phyloP scores from a whole-genome alignment of 2,797 vertebrate genomes.

The Heterohyrax brucei region DNA sequence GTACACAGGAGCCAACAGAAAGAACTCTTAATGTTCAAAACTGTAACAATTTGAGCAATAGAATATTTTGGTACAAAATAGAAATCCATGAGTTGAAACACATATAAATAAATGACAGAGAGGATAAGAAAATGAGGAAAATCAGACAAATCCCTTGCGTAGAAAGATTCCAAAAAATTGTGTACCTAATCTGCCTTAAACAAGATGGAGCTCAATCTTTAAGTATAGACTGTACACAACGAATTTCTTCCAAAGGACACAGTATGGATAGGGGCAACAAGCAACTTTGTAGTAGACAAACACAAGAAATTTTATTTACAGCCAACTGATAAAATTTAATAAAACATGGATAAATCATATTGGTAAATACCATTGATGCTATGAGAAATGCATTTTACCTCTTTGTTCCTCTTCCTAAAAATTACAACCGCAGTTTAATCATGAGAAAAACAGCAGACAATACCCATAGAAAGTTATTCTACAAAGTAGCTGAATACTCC shows the following conservation, averaged over 20 bases:
- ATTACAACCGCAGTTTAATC: not conserved
- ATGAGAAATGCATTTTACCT: not conserved
- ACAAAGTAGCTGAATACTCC: not conserved
- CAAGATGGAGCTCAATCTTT: not conserved
- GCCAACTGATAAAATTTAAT: not conserved
- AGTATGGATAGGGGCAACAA: not conserved
- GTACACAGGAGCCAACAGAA: not conserved
- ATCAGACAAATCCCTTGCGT: not conserved
- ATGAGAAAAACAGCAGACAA: not conserved
- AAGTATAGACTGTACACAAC: not conserved
- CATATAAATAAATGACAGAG: not conserved
- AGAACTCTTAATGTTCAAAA: not conserved
- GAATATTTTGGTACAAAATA: not conserved
- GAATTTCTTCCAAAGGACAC: not conserved
- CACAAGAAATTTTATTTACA: not conserved
- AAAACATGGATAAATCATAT: not conserved
- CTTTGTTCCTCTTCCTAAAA: not conserved
- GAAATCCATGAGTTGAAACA: not conserved
- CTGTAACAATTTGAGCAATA: not conserved
- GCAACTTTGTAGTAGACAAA: not conserved
- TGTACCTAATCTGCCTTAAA: not conserved
- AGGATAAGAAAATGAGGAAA: not conserved
- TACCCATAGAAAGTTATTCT: not conserved
- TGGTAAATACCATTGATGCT: not conserved
- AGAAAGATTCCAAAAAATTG: not conserved